A percentile compares a stretch with the other conserved stretches of the same genome.
phyloP scores from a whole-genome alignment of 2,888 invertebrate species.

The Smittia aterrima region DNA sequence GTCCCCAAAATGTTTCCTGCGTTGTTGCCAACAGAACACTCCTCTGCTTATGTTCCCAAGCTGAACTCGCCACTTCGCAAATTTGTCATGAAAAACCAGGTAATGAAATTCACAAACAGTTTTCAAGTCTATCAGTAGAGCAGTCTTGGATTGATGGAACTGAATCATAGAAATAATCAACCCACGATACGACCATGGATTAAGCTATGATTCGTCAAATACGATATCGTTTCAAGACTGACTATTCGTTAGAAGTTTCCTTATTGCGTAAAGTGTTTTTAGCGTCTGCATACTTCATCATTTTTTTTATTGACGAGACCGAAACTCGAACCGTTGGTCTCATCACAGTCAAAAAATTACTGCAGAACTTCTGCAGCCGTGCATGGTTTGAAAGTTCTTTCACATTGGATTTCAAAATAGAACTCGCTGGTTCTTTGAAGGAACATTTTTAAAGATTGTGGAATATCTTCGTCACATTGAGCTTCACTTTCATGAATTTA shows the following conservation, averaged over 20 bases:
- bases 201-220: conserved; percentile 1
- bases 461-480: no score
- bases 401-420: background rate
- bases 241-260: background rate
- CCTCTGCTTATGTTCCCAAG: conserved; percentile 58
- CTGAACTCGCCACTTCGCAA: conserved; percentile 54
- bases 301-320: background rate
- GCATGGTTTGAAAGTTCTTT: conserved; percentile 23
- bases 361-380: conserved; percentile 41
- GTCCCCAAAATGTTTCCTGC: conserved; percentile 55
- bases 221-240: background rate
- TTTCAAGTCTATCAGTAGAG: background rate
- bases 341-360: conserved; percentile 11
- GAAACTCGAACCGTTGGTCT: background rate
- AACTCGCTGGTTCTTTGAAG: no score
- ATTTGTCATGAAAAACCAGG: conserved; percentile 63
- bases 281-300: conserved; percentile 21
- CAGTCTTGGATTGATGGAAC: background rate
- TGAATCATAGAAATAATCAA: background rate
- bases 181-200: conserved; percentile 13
- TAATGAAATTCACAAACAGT: conserved; percentile 50
- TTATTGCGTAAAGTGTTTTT: conserved; percentile 1
- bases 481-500: no score
- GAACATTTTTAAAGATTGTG: no score
- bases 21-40: conserved; percentile 57